Conservation (phyloP, 2,888 invertebrate genomes). For the Drosophila glabriapex region DNA sequence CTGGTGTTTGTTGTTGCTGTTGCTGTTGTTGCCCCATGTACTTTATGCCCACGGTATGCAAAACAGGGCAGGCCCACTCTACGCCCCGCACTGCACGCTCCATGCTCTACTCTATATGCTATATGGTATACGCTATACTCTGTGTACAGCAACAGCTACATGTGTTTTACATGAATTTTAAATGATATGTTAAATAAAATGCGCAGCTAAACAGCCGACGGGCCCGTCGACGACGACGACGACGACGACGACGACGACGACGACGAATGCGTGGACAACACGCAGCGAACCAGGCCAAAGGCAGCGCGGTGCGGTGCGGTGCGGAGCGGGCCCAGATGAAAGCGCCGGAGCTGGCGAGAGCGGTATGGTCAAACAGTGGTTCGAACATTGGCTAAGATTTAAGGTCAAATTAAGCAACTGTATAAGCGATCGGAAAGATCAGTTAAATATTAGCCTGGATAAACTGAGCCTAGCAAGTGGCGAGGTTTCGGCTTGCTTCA, state of each 20-base stretch:
- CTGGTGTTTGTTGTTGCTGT: constrained; percentile 24
- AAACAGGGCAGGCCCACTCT: constrained; percentile 60
- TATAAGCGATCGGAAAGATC: not conserved
- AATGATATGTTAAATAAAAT: constrained; percentile 84
- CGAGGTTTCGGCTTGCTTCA: not conserved
- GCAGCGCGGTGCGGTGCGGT: not conserved
- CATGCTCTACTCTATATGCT: not conserved
- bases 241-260: constrained; percentile 40
- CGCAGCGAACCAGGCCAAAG: constrained; percentile 38
- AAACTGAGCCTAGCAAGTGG: not conserved
- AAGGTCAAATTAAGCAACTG: no score
- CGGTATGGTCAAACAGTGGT: constrained; percentile 39
- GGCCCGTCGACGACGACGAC: constrained; percentile 48
- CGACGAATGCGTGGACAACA: constrained; percentile 68
- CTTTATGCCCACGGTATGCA: constrained; percentile 77
- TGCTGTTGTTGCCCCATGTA: constrained; percentile 49
- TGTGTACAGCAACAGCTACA: constrained; percentile 63
- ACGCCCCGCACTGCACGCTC: constrained; percentile 4
- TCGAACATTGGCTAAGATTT: not conserved
- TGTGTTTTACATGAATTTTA: constrained; percentile 84
- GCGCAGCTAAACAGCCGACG: constrained; percentile 80
- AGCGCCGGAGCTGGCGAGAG: constrained; percentile 25
- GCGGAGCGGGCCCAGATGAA: constrained; percentile 2
- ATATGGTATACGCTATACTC: not conserved
- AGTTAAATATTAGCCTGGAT: not conserved